These are phyloP conservation scores for Macrosoma leucophasiata DNA, from an alignment of 2,888 invertebrate species.

Conservation along the genomic window DNA sequence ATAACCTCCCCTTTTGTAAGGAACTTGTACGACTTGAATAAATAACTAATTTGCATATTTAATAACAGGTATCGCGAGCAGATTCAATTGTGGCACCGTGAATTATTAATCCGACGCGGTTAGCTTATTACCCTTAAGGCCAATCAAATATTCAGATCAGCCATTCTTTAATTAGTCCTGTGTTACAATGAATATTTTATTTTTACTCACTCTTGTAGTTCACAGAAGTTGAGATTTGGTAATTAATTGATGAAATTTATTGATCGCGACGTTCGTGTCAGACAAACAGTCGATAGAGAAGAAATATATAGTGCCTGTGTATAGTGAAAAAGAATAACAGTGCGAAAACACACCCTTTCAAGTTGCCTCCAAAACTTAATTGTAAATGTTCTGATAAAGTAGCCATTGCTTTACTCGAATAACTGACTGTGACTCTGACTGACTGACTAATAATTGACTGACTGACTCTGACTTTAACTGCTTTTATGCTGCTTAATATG, in stretches of 20 bases:
- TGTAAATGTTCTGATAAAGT: too few species aligned
- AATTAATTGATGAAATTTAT: neutral
- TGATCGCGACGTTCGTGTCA: neutral
- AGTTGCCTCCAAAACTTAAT: too few species aligned
- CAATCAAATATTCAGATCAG: slow-evolving; percentile 64
- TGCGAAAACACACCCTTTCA: too few species aligned
- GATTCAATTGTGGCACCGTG: slow-evolving; percentile 61
- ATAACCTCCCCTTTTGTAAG: slow-evolving; percentile 26
- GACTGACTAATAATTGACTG: too few species aligned
- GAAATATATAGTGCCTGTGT: too few species aligned
- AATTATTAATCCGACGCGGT: slow-evolving; percentile 56
- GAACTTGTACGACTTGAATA: slow-evolving; percentile 54
- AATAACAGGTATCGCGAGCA: slow-evolving; percentile 62
- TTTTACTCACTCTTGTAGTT: slow-evolving; percentile 2
- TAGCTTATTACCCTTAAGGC: slow-evolving; percentile 51
- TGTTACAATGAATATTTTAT: slow-evolving; percentile 25
- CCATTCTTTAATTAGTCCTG: slow-evolving; percentile 49
- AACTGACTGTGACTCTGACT: too few species aligned
- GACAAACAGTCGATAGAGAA: too few species aligned
- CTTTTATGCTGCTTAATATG: too few species aligned
- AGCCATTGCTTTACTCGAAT: too few species aligned
- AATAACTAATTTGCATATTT: slow-evolving; percentile 72
- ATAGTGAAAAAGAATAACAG: too few species aligned
- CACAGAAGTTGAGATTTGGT: neutral
- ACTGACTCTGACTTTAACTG: too few species aligned